phyloP scores from a whole-genome alignment of 2,888 invertebrate species.

The Tromatobia lineatoria region DNA sequence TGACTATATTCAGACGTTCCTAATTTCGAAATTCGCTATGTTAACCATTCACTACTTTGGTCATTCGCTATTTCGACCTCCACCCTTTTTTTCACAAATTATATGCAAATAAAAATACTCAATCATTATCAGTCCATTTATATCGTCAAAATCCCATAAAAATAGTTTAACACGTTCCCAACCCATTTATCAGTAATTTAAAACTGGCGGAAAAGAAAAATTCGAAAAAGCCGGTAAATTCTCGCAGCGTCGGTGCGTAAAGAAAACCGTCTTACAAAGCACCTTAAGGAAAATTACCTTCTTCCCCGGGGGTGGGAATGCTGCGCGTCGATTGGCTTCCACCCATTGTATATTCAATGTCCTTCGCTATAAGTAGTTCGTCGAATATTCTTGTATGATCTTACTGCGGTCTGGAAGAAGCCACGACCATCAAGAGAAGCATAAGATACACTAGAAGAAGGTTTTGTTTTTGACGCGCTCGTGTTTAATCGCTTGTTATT shows the following conservation, averaged over 20 bases:
- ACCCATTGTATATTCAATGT: slow-evolving; percentile 84
- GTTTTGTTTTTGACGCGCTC: slow-evolving; percentile 4
- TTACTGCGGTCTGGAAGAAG: slow-evolving; percentile 62
- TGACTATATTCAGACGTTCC: too few species aligned
- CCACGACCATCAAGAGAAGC: slow-evolving; percentile 4
- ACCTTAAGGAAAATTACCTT: slow-evolving; percentile 81
- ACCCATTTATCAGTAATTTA: too few species aligned
- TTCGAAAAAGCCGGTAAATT: not conserved
- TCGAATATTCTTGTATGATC: slow-evolving; percentile 22
- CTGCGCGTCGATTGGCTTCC: slow-evolving; percentile 86
- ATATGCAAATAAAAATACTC: too few species aligned
- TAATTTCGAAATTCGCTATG: too few species aligned
- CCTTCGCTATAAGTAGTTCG: slow-evolving; percentile 67
- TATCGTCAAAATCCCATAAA: too few species aligned
- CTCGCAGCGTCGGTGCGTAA: not conserved
- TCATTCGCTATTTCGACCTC: too few species aligned
- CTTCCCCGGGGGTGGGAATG: slow-evolving; percentile 85
- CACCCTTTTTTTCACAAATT: too few species aligned
- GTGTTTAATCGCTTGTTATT: slow-evolving; percentile 34
- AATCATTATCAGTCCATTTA: too few species aligned
- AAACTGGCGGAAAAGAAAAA: too few species aligned
- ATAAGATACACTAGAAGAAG: not conserved
- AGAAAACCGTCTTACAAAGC: not conserved
- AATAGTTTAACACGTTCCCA: too few species aligned
- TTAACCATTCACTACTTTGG: too few species aligned